These are phyloP conservation scores for Eupsilia transversa DNA, from an alignment of 2,888 invertebrate species.

Conservation along the genomic window DNA sequence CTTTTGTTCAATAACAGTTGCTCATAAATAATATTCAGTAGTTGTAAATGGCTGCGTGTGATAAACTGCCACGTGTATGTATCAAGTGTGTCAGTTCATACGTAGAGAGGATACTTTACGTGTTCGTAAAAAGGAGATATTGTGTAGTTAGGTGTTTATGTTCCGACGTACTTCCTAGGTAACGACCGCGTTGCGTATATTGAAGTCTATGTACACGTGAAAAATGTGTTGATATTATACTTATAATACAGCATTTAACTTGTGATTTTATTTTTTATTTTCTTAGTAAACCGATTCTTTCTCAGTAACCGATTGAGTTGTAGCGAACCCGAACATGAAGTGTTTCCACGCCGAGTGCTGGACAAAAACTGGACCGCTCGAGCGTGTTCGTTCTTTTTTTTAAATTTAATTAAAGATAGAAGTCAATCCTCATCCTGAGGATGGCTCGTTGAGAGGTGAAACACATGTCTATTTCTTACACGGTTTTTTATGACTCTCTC, in stretches of 20 bases:
- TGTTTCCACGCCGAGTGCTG: too few species aligned
- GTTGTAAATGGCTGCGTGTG: constrained; percentile 68
- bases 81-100: constrained; percentile 60
- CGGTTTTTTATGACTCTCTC: too few species aligned
- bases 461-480: too few species aligned
- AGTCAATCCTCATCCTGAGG: too few species aligned
- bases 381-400: too few species aligned
- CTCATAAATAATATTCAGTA: constrained; percentile 66
- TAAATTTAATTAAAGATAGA: too few species aligned
- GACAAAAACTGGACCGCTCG: too few species aligned
- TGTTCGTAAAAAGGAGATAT: constrained; percentile 76
- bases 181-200: background rate
- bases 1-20: constrained; percentile 4
- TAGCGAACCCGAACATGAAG: too few species aligned
- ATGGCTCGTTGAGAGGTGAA: too few species aligned
- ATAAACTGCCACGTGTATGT: constrained; percentile 67
- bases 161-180: constrained; percentile 34
- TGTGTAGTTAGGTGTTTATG: constrained; percentile 68
- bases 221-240: background rate
- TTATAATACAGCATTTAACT: background rate
- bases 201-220: background rate
- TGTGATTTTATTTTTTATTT: background rate
- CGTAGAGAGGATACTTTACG: constrained; percentile 71
- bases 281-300: background rate
- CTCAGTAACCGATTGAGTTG: too few species aligned